Base-by-base conservation (phyloP, 1,140 invertebrate genomes). In the Ceratosolen solmsi region DNA sequence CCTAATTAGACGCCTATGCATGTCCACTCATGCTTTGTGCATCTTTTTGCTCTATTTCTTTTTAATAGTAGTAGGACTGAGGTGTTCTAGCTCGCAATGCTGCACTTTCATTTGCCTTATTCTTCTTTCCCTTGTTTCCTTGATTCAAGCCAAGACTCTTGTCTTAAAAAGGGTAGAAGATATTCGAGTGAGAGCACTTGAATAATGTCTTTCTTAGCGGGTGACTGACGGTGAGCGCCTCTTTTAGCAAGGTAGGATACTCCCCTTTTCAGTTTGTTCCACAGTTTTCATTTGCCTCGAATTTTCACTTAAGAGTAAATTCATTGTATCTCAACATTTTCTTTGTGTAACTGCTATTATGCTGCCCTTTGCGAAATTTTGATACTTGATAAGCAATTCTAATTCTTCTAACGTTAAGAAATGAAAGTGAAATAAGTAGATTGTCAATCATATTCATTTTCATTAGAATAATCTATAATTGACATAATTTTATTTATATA, bases 201-300 rank as follows among this genome's bases (percentile, higher is more conserved):
- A 72, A 79, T 72, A 72, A 71, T 79, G 77, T 72, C 77, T 79
- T 46, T 33, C 30, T 30, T 46, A 27, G 5, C 20, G 33, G n/a
- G 22, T 72, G 77, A 79, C 77, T 56, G 65, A 72, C 65, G 25
- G 63, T 25, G 68, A 79, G 77, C 46, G 54, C 9, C 77, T 7
- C 70, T 72, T 72, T 36, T 20, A 36, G 15, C 4, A n/a, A 38
- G 4, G 17, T 68, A 65, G 63, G 36, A 68, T 38, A 38, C 33
- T 38, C 20, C 63, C 7, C 22, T 68, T 54, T 54, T 36, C 20
- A 51, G 25, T 56, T 56, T 74, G 30, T 33, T 74, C 38, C 30
- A 9, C 25, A 20, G 27, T 33, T 74, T 51, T 74, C 27, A 51
- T 56, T 74, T 54, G 3, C 33, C 5, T 56, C 9, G 49, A n/a